phyloP scores from a whole-genome alignment of 2,113 vertebrate species.

The Ranitomeya imitator region DNA sequence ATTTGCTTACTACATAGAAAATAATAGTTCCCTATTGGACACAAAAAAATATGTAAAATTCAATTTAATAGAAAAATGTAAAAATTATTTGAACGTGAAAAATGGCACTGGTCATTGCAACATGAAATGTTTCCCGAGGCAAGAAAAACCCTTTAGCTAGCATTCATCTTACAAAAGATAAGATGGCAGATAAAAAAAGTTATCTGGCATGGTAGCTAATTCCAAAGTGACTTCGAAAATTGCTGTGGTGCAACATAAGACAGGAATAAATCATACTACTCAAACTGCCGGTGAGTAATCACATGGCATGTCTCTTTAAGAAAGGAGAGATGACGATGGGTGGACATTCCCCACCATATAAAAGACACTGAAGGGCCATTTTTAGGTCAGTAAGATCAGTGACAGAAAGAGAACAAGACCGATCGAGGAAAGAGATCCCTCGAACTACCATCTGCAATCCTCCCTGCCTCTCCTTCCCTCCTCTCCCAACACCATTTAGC shows the following conservation, averaged over 20 bases:
- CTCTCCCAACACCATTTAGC: constrained; percentile 35
- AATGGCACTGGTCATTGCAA: too few relatives aligned
- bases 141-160: too few relatives aligned
- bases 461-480: constrained; percentile 51
- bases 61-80: too few relatives aligned
- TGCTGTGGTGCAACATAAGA: not conserved
- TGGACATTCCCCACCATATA: constrained; percentile 37
- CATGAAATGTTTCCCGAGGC: too few relatives aligned
- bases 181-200: not conserved
- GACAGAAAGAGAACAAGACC: constrained; percentile 45
- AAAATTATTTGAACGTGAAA: too few relatives aligned
- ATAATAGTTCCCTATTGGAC: too few relatives aligned
- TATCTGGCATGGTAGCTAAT: not conserved
- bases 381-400: constrained; percentile 58
- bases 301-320: constrained; percentile 44
- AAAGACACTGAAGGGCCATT: constrained; percentile 42
- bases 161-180: not conserved
- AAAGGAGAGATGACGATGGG: not conserved
- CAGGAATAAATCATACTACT: not conserved
- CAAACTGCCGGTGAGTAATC: not conserved
- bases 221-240: not conserved
- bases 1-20: too few relatives aligned
- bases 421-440: constrained; percentile 55
- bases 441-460: constrained; percentile 56
- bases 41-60: too few relatives aligned